Evolutionary conservation across 2,888 invertebrate species (phyloP), one percentile per base, ranked within the genome.

Genomic region (Dichetophora obliterata): DNA sequence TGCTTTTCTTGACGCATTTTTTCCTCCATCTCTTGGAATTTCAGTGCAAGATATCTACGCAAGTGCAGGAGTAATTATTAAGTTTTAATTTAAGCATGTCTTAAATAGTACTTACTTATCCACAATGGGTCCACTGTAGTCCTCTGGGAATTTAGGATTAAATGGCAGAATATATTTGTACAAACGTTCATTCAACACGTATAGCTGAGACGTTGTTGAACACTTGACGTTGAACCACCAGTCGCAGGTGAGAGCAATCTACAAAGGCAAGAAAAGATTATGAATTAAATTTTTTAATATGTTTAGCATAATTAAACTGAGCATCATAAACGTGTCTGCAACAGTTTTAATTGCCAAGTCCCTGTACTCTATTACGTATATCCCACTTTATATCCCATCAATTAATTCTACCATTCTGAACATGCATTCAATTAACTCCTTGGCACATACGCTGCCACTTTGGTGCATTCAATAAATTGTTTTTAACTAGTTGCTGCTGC

Each of bases 211-310:
- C 0, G 96, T 96, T 16, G 94, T 92, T 34, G 94, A 92, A 87
- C 96, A 96, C 84, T 94, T 94, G 0, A 96, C 96, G 87, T 96
- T 96, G 89, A 95, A 96, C 96, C 96, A 96, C 96, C 96, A 96
- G 88, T 96, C 96, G 85, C 96, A 96, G 0, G 96, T 96, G 61
- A 96, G 90, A 0, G 94, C 95, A 16, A 95, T 95, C 89, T 89
- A 76, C 76, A 74, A 34, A 52, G 24, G 14, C 34, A 48, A 37
- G 63, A 24, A 52, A 48, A 37, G 63, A 24, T 14, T 3, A n/a
- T 34, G 31, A 31, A 34, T 31, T 43, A 19, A 48, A 43, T 22
- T 43, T 43, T 43, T 37, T 37, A 37, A 37, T 37, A 9, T 8
- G 48, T 1, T 31, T 24, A 37, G 63, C 34, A 27, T 68, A 19